Percentiles rank a stretch among this genome's conserved stretches.
Conservation (phyloP, 1,140 invertebrate species). For the Bombyx mori region ASM3026992v2 NC_085123.1:4718001-4718500, state of each 20-base stretch:
- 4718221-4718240: too few relatives aligned
- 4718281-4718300: too few relatives aligned
- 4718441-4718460: conserved; percentile 39
- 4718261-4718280: too few relatives aligned
- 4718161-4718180: too few relatives aligned
- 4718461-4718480: conserved; percentile 49
- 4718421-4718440: conserved; percentile 67
- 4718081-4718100: conserved; percentile 71
- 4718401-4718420: conserved; percentile 51
- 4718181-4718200: too few relatives aligned
- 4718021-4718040: conserved; percentile 57
- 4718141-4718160: too few relatives aligned
- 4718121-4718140: conserved; percentile 12
- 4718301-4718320: too few relatives aligned
- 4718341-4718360: too few relatives aligned
- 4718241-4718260: too few relatives aligned
- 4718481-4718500: conserved; percentile 40
- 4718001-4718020: conserved; percentile 77
- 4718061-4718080: conserved; percentile 74
- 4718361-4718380: too few relatives aligned
- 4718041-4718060: conserved; percentile 62
- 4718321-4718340: neutral
- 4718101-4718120: conserved; percentile 7
- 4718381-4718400: conserved; percentile 10
- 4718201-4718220: too few relatives aligned